These are phyloP conservation scores for Xiphorhynchus erythropygius DNA, from an alignment of 2,797 vertebrate species.

Conservation along the genomic window DNA sequence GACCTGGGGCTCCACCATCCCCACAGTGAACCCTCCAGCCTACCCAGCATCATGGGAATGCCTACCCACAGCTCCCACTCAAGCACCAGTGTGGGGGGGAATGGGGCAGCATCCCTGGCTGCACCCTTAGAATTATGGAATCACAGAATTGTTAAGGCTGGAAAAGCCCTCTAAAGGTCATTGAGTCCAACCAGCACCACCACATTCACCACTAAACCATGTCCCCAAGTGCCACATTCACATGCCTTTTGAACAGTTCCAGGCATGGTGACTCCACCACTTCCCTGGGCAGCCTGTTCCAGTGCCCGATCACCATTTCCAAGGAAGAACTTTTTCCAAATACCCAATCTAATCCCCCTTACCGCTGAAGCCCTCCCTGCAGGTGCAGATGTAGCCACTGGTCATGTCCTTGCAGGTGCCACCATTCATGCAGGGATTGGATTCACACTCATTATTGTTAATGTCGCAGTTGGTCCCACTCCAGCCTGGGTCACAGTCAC, in stretches of 20 bases:
- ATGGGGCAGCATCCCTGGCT: accelerated
- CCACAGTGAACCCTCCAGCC: neutral
- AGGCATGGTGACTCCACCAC: neutral
- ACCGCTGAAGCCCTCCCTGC: slow-evolving; percentile 91
- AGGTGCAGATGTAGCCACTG: slow-evolving; percentile 92
- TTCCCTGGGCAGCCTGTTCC: neutral
- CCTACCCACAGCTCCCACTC: neutral
- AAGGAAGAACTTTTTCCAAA: neutral
- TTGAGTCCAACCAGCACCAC: neutral
- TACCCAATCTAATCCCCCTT: neutral
- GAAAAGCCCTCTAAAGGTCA: neutral
- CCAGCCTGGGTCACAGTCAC: slow-evolving; percentile 92
- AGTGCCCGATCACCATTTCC: neutral
- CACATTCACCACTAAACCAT: neutral
- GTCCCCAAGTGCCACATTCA: neutral
- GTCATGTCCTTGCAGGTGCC: slow-evolving; percentile 97
- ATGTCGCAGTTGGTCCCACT: slow-evolving; percentile 92
- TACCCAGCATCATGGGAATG: accelerated
- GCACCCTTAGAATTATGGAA: slow-evolving; percentile 59
- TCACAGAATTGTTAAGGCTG: neutral
- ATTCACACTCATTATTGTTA: slow-evolving; percentile 95
- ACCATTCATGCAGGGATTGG: slow-evolving; percentile 93
- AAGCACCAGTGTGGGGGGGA: accelerated
- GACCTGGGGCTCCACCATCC: neutral
- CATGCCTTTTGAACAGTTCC: neutral